Base-by-base conservation (phyloP, 2,113 vertebrate species). In the Potamarius usumacintae region DNA sequence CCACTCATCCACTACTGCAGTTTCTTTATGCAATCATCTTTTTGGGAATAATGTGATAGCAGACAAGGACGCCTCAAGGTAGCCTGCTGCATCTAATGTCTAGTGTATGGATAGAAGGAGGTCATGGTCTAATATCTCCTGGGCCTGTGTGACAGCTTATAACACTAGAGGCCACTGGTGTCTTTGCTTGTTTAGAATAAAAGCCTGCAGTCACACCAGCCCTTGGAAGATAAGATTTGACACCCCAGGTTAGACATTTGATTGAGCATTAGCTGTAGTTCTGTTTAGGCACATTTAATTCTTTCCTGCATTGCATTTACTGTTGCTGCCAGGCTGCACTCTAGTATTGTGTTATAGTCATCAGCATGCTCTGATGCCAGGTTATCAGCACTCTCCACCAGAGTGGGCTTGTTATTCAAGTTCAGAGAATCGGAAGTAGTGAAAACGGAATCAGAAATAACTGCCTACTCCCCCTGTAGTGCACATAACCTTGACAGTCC, bases 61-160 rank as follows among this genome's bases (percentile, higher is more conserved):
- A 34, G 17, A 58, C 78, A 80, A 79, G 77, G 77, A 53, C 2
- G 17, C 53, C n/a, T 80, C 8, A 58, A 80, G 27, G n/a, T 80
- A 80, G 55, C 53, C 4, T 34, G 55, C 78, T 34, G 27, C 18
- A 8, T 60, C 57, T 62, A 42, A 52, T 81, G 9, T 34, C 55
- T 22, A 58, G 78, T 57, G 77, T 80, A 27, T 80, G n/a, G 55
- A 80, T 18, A 34, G 17, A 80, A 81, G 7, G 57, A 22, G 57
- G 55, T 81, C 50, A 58, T 58, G 14, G 78, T 58, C n/a, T 57
- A 27, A 58, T 58, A 58, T 15, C 78, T 80, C n/a, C 52, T 79
- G 52, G 52, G n/a, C 53, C n/a, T 58, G 53, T 80, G 53, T 80
- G 78, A 80, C 78, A 58, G 53, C 78, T 27, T 80, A 18, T 57